A percentile compares a stretch with the other conserved stretches of the same genome.
Conservation (phyloP, 2,888 invertebrate genomes). For the Caenorhabditis afra region DNA sequence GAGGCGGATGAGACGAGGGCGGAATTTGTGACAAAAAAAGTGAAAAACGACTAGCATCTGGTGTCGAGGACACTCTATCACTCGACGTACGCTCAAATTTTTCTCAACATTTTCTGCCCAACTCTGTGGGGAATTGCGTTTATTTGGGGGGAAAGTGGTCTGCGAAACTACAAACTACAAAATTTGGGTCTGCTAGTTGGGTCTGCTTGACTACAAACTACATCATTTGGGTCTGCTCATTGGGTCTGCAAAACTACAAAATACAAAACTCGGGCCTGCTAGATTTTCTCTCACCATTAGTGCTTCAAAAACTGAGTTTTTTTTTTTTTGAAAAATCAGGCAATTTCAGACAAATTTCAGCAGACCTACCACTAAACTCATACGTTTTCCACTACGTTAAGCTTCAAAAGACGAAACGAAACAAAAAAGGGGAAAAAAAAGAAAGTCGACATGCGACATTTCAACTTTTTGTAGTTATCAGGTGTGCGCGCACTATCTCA, state of each 20-base stretch:
- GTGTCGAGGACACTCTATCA: constrained; percentile 1
- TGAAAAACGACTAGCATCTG: constrained; percentile 5
- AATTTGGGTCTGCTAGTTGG: too few relatives aligned
- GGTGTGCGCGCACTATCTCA: background rate
- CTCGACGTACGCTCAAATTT: background rate
- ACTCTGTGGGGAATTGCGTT: background rate
- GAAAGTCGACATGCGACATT: background rate
- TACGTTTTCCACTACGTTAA: too few relatives aligned
- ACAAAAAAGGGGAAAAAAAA: background rate
- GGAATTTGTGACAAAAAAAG: constrained; percentile 3
- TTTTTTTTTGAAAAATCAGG: too few relatives aligned
- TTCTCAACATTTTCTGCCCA: background rate
- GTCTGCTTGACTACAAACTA: too few relatives aligned
- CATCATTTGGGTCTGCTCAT: too few relatives aligned
- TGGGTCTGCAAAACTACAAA: too few relatives aligned
- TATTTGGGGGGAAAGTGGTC: background rate
- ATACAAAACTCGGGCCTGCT: too few relatives aligned
- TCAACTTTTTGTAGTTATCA: background rate
- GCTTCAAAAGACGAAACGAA: background rate
- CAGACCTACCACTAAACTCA: too few relatives aligned
- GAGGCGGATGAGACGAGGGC: background rate
- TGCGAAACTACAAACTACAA: background rate
- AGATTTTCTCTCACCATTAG: too few relatives aligned
- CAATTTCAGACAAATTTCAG: too few relatives aligned
- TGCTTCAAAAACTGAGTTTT: too few relatives aligned